phyloP scores from a whole-genome alignment of 2,797 vertebrate species.

The Varecia variegata region DNA sequence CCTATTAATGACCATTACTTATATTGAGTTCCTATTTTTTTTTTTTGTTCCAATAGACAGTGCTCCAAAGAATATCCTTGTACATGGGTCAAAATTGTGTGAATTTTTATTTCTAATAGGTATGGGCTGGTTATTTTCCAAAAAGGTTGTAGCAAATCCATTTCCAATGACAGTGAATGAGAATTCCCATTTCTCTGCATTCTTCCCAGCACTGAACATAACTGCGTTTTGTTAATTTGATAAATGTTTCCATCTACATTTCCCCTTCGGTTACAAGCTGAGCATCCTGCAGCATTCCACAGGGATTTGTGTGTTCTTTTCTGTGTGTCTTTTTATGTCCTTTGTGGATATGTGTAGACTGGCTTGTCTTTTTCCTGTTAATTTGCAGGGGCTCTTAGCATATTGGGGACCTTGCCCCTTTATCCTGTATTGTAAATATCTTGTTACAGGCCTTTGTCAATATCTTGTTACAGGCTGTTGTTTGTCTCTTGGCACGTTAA shows the following conservation, averaged over 20 bases:
- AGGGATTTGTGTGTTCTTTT: background rate
- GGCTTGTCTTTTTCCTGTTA: background rate
- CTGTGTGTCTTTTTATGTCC: background rate
- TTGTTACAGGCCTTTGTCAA: background rate
- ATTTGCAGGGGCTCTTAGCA: background rate
- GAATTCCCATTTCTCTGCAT: background rate
- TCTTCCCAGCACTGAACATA: background rate
- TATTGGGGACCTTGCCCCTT: background rate
- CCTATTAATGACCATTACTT: background rate
- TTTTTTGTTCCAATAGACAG: background rate
- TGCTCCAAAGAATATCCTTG: background rate
- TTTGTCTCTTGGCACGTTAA: background rate
- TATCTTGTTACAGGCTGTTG: background rate
- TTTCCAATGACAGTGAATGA: background rate
- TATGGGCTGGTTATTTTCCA: background rate
- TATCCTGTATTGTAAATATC: background rate
- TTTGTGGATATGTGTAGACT: background rate
- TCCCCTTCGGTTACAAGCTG: background rate
- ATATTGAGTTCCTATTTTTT: background rate
- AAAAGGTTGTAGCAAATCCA: background rate
- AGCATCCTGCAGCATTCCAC: rapidly evolving
- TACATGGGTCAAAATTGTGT: background rate
- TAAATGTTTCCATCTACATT: background rate
- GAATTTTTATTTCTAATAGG: background rate
- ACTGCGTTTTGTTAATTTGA: background rate